Conservation (phyloP, 2,113 vertebrate genomes). For the Holacanthus passer region DNA sequence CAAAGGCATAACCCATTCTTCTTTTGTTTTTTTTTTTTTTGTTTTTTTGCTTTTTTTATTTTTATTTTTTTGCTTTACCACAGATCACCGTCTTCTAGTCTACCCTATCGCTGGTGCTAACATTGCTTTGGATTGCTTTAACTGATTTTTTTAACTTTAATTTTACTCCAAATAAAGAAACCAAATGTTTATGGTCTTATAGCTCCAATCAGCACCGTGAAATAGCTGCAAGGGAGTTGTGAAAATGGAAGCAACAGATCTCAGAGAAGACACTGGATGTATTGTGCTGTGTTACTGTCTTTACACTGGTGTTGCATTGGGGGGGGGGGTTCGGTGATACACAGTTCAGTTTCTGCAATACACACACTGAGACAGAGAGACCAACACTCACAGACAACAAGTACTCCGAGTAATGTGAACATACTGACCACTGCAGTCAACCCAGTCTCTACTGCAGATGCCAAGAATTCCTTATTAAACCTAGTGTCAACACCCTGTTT, state of each 20-base stretch:
- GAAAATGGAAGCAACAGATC: slow-evolving; percentile 55
- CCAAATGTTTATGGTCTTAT: slow-evolving; percentile 12
- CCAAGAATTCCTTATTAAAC: slow-evolving; percentile 47
- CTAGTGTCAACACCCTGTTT: slow-evolving; percentile 45
- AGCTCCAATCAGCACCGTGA: slow-evolving; percentile 20
- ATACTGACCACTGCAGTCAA: slow-evolving; percentile 58
- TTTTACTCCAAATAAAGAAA: slow-evolving; percentile 21
- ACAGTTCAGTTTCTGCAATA: slow-evolving; percentile 48
- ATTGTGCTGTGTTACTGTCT: slow-evolving; percentile 52
- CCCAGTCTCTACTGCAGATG: slow-evolving; percentile 40
- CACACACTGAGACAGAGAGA: slow-evolving; percentile 42
- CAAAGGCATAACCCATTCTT: slow-evolving; percentile 36
- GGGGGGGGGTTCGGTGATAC: slow-evolving; percentile 25
- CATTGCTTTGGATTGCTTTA: slow-evolving; percentile 57
- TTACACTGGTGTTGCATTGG: slow-evolving; percentile 32
- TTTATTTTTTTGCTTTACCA: slow-evolving; percentile 36
- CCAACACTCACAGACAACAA: slow-evolving; percentile 34
- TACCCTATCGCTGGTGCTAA: slow-evolving; percentile 54
- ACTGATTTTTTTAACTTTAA: slow-evolving; percentile 2
- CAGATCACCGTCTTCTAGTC: slow-evolving; percentile 15
- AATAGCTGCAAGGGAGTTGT: slow-evolving; percentile 46
- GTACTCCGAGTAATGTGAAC: slow-evolving; percentile 35
- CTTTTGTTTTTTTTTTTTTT: neutral
- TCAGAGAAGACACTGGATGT: slow-evolving; percentile 49
- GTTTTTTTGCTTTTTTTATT: neutral